Evolutionary conservation across 1,140 invertebrate genomes (phyloP), one percentile per base, ranked within the genome.

Genomic region (Octopus sinensis): DNA sequence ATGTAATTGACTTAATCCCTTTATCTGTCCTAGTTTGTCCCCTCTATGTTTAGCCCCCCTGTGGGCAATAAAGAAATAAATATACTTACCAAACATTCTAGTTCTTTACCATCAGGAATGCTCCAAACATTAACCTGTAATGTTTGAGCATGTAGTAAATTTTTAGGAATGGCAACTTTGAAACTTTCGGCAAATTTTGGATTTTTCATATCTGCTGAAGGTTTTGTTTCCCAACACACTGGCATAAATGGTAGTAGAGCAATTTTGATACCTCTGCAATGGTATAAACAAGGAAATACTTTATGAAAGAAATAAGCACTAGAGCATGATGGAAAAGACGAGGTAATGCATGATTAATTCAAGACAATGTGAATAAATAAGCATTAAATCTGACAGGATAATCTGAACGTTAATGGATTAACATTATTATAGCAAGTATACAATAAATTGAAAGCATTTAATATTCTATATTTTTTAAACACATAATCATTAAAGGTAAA

Each of bases 41-140:
- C 0, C 30, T 43, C 30, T 43, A 43, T 43, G 30, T 43, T 43
- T 43, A 43, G 30, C 30, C 30, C 30, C 1, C 1, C 30, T 43
- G 30, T 43, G 30, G 30, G 30, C 30, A 43, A 43, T 43, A 43
- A 43, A 43, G 30, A 43, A 43, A 43, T 43, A 43, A 6, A 79
- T 4, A 17, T 53, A 84, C 89, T 88, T 82, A 90, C 89, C 86
- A 89, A 80, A 82, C 89, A 90, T 80, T 90, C 88, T 30, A 88
- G 86, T n/a, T 84, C 82, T 4, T 83, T 77, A 17, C 80, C 68
- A 85, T 93, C 92, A 85, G 93, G 86, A 52, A 89, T 43, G 80
- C 88, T 94, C 93, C 95, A 96, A 52, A 96, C 94, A 87, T 96
- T 96, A 75, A 98, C 93, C 91, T 97, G 96, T 80, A 98, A 89